Base-by-base conservation (phyloP, 1,140 invertebrate species). In the Heliconius eleuchia region DNA sequence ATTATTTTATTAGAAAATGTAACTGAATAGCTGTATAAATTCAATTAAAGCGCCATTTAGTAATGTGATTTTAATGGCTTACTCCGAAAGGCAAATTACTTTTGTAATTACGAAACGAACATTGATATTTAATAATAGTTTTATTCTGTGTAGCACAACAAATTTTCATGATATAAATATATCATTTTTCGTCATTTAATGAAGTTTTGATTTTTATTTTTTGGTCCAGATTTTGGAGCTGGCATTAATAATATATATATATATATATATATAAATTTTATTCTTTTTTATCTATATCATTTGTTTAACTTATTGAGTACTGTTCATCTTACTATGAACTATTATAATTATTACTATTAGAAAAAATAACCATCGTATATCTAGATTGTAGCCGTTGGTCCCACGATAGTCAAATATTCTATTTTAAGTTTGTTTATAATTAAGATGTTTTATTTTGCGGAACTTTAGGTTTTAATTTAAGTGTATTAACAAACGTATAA, bases 401-500 rank as follows among this genome's bases (percentile, higher is more conserved):
- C 55, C 42, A 60, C 30, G 74, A 30, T 76, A 79, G 78, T 79
- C 74, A 76, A 71, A 79, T 79, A 79, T 72, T 46, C 52, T 76
- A 71, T 72, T 74, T 73, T 42, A 86, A 83, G 80, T 85, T 85
- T 79, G 80, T 76, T 85, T 81, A 78, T 76, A 82, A 39, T 77
- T 77, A 77, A 73, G 73, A 70, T 66, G 79, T 80, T 77, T 80
- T 71, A 75, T 52, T 52, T 79, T 72, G 46, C 74, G 73, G 78
- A 74, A 55, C 77, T 82, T 88, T 86, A 83, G 88, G 88, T 83
- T 88, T 85, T 87, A 83, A 85, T 87, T 86, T 90, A 89, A 86
- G 84, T 77, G 83, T 88, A 87, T 87, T 87, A 88, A 88, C 81
- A 80, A 83, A 89, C 86, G 88, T 88, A 90, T 88, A 88, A 86